These are phyloP conservation scores for Drosophila subpulchrella DNA, from an alignment of 1,140 invertebrate genomes.

Conservation along the genomic window DNA sequence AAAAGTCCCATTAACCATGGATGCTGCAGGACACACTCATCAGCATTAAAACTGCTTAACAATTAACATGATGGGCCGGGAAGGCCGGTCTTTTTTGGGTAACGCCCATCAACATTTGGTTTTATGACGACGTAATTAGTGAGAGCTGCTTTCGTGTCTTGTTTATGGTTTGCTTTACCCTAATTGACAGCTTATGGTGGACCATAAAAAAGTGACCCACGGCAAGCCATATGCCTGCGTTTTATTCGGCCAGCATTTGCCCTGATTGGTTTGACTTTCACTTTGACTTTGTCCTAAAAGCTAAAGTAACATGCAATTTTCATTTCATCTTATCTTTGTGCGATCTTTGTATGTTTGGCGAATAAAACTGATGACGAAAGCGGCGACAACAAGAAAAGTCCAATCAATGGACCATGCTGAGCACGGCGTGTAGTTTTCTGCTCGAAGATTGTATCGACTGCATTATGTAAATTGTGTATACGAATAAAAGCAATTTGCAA, in stretches of 20 bases:
- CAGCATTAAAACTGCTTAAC: slow-evolving; percentile 68
- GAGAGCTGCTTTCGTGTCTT: slow-evolving; percentile 32
- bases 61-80: slow-evolving; percentile 58
- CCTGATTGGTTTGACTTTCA: slow-evolving; percentile 51
- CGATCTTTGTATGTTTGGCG: slow-evolving; percentile 13
- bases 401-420: slow-evolving; percentile 48
- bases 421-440: slow-evolving; percentile 27
- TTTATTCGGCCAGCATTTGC: slow-evolving; percentile 36
- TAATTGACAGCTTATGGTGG: slow-evolving; percentile 71
- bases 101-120: slow-evolving; percentile 33
- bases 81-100: slow-evolving; percentile 12
- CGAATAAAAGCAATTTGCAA: slow-evolving; percentile 67
- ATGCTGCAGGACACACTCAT: background rate
- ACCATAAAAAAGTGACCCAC: slow-evolving; percentile 55
- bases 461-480: slow-evolving; percentile 62
- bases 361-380: slow-evolving; percentile 19
- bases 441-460: slow-evolving; percentile 51
- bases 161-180: slow-evolving; percentile 72
- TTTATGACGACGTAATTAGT: slow-evolving; percentile 70
- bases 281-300: slow-evolving; percentile 11
- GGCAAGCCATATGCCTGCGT: slow-evolving; percentile 45
- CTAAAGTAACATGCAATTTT: slow-evolving; percentile 9
- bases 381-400: slow-evolving; percentile 16
- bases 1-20: slow-evolving; percentile 64
- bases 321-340: background rate